Conservation (phyloP, 2,797 vertebrate genomes). For the Gymnothorax reevesii region DNA sequence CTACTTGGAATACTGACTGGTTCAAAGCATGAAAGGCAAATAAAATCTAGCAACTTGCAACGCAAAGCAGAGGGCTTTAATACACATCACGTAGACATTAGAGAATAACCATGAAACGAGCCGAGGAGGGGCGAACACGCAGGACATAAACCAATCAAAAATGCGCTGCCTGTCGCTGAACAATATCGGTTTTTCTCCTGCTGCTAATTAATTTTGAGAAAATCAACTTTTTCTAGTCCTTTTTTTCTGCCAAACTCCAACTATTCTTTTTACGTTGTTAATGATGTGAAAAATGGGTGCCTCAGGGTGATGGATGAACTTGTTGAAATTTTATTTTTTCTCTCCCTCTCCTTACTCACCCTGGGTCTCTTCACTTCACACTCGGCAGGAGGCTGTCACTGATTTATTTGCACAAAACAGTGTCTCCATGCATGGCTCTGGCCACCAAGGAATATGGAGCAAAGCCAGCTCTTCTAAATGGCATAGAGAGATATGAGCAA, state of each 20-base stretch:
- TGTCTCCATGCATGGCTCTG: conserved; percentile 13
- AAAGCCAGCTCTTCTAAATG: neutral
- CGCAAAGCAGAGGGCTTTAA: no score
- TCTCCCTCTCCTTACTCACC: neutral
- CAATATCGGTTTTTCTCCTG: neutral
- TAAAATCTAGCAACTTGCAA: no score
- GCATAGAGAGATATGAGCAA: neutral
- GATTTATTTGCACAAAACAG: neutral
- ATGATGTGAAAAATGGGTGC: neutral
- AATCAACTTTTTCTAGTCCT: neutral
- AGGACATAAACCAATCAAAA: neutral
- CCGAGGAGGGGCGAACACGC: neutral
- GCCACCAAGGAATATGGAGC: neutral
- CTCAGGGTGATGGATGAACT: neutral
- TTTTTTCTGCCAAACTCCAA: neutral
- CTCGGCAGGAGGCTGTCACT: neutral
- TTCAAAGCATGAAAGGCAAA: no score
- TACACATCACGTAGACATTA: no score
- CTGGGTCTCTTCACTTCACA: neutral
- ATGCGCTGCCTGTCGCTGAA: neutral
- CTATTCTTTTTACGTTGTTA: neutral
- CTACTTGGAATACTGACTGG: no score
- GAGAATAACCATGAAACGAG: no score
- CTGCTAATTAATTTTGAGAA: neutral
- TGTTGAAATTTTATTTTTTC: neutral